These are phyloP conservation scores for Sebastes itinus DNA, from an alignment of 2,797 vertebrate species.

Conservation along the genomic window DNA sequence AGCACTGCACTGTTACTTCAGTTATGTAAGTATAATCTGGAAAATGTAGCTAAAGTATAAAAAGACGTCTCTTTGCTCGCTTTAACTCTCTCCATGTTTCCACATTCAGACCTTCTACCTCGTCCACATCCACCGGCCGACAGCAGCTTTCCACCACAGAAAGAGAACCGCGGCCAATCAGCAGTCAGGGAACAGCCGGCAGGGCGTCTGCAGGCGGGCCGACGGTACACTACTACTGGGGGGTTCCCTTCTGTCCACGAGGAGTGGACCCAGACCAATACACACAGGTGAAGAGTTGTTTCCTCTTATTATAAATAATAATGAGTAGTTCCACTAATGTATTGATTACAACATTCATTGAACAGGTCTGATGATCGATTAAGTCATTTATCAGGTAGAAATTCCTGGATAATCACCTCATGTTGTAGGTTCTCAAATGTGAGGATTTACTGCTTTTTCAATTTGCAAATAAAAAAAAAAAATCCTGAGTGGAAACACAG, in stretches of 20 bases:
- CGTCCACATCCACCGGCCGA: background rate
- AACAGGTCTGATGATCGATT: background rate
- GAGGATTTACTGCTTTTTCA: background rate
- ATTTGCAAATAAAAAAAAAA: too few relatives aligned
- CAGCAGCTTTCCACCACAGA: constrained; percentile 6
- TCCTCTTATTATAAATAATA: background rate
- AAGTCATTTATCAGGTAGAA: background rate
- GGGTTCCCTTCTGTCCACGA: constrained; percentile 94
- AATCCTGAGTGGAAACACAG: too few relatives aligned
- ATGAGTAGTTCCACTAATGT: too few relatives aligned
- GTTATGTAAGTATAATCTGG: too few relatives aligned
- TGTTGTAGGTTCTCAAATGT: background rate
- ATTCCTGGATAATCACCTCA: background rate
- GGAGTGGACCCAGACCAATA: constrained; percentile 92
- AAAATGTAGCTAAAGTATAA: too few relatives aligned
- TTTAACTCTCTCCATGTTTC: background rate
- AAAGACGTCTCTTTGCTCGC: background rate
- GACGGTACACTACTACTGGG: constrained; percentile 94
- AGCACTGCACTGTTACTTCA: too few relatives aligned
- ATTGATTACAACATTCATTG: background rate
- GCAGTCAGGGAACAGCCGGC: constrained; percentile 11
- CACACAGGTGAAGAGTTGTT: constrained; percentile 80
- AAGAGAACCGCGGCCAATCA: background rate
- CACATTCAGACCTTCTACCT: background rate
- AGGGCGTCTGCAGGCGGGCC: background rate